Conservation (phyloP, 1,140 invertebrate genomes). For the Orchesella cincta region DNA sequence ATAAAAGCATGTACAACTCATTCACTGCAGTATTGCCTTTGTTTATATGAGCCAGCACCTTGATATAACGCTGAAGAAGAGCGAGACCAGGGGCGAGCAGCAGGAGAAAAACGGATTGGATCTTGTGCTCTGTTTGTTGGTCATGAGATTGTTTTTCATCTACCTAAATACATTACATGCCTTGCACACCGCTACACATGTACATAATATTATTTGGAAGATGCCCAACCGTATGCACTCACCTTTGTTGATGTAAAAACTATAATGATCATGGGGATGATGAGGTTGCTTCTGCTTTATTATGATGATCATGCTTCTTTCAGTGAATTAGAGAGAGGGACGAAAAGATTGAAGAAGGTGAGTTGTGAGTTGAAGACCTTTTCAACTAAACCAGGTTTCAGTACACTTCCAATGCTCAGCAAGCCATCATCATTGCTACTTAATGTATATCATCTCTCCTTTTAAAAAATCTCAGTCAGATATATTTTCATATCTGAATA, state of each 20-base stretch:
- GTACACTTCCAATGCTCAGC: conserved; percentile 22
- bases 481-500: neutral
- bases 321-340: conserved; percentile 17
- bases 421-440: neutral
- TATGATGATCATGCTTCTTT: neutral
- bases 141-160: no score
- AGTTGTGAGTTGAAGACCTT: conserved; percentile 12
- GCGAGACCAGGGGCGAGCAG: no score
- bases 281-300: conserved; percentile 11
- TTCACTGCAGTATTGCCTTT: no score
- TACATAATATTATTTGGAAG: neutral
- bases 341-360: conserved; percentile 21
- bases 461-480: neutral
- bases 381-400: conserved; percentile 26
- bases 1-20: no score
- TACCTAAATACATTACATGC: no score
- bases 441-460: conserved; percentile 14
- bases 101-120: no score
- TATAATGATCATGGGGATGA: conserved; percentile 10
- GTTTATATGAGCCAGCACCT: no score
- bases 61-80: no score
- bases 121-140: no score
- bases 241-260: conserved; percentile 19
- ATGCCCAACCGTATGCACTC: neutral
- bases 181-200: no score